These are phyloP conservation scores for Spisula solida DNA, from an alignment of 2,888 invertebrate genomes.

Conservation along the genomic window DNA sequence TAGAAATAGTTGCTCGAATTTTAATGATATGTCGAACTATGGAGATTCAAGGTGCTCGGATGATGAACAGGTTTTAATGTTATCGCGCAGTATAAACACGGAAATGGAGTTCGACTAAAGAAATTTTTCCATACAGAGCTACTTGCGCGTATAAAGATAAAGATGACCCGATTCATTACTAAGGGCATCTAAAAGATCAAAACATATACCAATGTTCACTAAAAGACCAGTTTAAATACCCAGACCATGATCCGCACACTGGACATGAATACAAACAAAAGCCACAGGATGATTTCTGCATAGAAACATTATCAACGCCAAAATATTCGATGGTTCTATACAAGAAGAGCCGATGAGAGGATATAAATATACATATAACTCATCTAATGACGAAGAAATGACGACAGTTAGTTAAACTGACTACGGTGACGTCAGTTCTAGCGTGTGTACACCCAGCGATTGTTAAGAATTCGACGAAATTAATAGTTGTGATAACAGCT, in stretches of 20 bases:
- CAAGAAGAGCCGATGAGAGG: slow-evolving; percentile 57
- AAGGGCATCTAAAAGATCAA: slow-evolving; percentile 47
- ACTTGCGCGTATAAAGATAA: not conserved
- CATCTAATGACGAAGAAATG: slow-evolving; percentile 62
- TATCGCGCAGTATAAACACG: slow-evolving; percentile 43
- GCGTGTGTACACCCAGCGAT: slow-evolving; percentile 62
- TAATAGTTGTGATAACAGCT: slow-evolving; percentile 46
- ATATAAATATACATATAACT: slow-evolving; percentile 67
- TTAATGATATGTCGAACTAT: slow-evolving; percentile 54
- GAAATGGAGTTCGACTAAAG: slow-evolving; percentile 49
- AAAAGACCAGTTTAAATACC: slow-evolving; percentile 31
- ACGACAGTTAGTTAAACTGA: slow-evolving; percentile 46
- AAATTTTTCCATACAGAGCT: slow-evolving; percentile 58
- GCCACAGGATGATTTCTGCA: not conserved
- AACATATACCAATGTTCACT: slow-evolving; percentile 14
- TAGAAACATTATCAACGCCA: slow-evolving; percentile 31
- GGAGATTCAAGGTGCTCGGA: slow-evolving; percentile 57
- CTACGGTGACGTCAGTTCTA: slow-evolving; percentile 46
- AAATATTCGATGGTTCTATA: slow-evolving; percentile 30
- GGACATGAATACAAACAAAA: not conserved
- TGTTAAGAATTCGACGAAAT: slow-evolving; percentile 55
- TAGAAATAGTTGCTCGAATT: slow-evolving; percentile 60
- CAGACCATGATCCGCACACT: slow-evolving; percentile 4
- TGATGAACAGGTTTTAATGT: slow-evolving; percentile 57
- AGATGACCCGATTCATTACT: slow-evolving; percentile 43